These are phyloP conservation scores for Harmothoe impar DNA, from an alignment of 2,888 invertebrate species.

Conservation along the genomic window DNA sequence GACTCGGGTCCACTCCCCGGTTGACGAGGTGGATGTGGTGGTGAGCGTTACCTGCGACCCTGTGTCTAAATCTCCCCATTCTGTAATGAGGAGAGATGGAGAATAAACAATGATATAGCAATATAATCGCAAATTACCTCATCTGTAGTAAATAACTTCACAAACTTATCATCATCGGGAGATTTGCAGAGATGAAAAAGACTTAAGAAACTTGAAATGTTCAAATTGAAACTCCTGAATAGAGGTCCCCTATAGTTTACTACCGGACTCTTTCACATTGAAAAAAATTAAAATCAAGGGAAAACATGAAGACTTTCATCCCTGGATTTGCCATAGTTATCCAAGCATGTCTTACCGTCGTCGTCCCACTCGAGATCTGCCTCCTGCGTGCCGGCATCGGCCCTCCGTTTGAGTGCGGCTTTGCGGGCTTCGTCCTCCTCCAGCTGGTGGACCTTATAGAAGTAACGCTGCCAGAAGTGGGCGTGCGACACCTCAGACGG, in stretches of 20 bases:
- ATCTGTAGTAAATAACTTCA: no score
- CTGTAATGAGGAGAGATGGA: background rate
- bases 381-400: conserved; percentile 83
- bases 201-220: no score
- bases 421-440: conserved; percentile 90
- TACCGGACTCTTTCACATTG: no score
- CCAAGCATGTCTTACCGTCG: background rate
- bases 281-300: no score
- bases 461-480: conserved; percentile 92
- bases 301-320: no score
- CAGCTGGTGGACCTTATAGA: conserved; percentile 86
- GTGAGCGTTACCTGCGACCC: background rate
- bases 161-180: no score
- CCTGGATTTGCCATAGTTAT: no score
- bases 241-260: no score
- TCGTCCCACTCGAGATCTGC: conserved; percentile 83
- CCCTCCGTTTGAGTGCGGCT: conserved; percentile 86
- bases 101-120: no score
- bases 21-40: background rate
- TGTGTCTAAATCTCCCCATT: background rate
- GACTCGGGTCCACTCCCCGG: conserved; percentile 18
- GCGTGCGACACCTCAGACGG: conserved; percentile 87
- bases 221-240: no score
- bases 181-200: no score
- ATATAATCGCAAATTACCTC: no score